phyloP scores from a whole-genome alignment of 2,888 invertebrate genomes.

The Eupithecia insigniata region DNA sequence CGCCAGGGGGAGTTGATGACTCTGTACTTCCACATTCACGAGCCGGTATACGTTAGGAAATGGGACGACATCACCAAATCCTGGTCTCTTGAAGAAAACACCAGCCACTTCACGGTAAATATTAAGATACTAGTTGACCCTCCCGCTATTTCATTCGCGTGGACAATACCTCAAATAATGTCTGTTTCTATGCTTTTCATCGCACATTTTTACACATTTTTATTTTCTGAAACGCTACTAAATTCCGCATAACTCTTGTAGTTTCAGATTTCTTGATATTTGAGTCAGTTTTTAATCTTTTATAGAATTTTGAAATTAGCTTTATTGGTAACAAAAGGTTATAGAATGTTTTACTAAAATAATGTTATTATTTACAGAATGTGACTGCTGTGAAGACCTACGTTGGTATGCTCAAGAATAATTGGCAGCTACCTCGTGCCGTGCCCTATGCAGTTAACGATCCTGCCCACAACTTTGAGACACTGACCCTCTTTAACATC shows the following conservation, averaged over 20 bases:
- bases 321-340: neutral
- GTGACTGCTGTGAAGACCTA: slow-evolving; percentile 82
- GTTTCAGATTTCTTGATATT: too few species aligned
- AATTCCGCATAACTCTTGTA: too few species aligned
- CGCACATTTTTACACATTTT: too few species aligned
- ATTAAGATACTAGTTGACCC: too few species aligned
- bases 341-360: neutral
- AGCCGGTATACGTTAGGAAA: slow-evolving; percentile 83
- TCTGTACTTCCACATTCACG: slow-evolving; percentile 81
- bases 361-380: slow-evolving; percentile 68
- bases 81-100: slow-evolving; percentile 81
- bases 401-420: slow-evolving; percentile 77
- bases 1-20: slow-evolving; percentile 74
- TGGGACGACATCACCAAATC: slow-evolving; percentile 75
- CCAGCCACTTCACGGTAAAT: slow-evolving; percentile 78
- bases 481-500: slow-evolving; percentile 86
- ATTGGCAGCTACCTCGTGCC: slow-evolving; percentile 82
- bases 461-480: slow-evolving; percentile 85
- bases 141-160: too few species aligned
- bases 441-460: slow-evolving; percentile 85
- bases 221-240: too few species aligned
- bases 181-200: too few species aligned
- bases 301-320: neutral
- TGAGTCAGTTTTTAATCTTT: too few species aligned
- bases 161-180: too few species aligned